Base-by-base conservation (phyloP, 2,888 invertebrate genomes). In the Eremobia ochroleuca region DNA sequence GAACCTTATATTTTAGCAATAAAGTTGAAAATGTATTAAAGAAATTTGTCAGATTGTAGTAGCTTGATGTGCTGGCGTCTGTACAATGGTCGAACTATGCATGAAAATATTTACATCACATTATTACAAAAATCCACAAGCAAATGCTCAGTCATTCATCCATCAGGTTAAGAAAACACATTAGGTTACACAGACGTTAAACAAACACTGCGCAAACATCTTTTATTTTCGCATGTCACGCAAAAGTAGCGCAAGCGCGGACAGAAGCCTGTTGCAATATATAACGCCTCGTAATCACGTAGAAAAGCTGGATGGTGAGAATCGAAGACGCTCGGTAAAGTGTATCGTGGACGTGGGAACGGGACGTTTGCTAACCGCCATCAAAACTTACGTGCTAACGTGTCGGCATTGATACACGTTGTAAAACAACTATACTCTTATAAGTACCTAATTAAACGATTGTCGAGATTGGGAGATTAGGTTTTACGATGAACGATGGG, bases 321-420 rank as follows among this genome's bases (percentile, higher is more conserved):
- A 78, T 79, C 70, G 76, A 83, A 87, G 81, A 72, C 67, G 69
- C 74, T 70, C 65, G 6, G 67, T 74, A 77, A 78, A 76, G 61
- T 78, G 61, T 79, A 87, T 55, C 74, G 72, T 79, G 59, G 74
- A 77, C 82, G 78, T 86, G 87, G 81, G 87, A 87, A 87, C 62
- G n/a, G 37, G 46, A 67, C 55, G 71, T 81, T 83, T 79, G 58
- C 52, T 15, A 85, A 87, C 78, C 43, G 75, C 70, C 40, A 34
- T 71, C 70, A 71, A 64, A 58, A 62, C n/a, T 25, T 15, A 37
- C 61, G 13, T 61, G 52, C 58, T 62, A 28, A 76, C 28, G 25
- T 62, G 55, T 37, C 13, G n/a, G 49, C 40, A 52, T 85, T 70
- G 65, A 68, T 49, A 69, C 55, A 69, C 31, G 13, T 46, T 74